Evolutionary conservation across 2,888 invertebrate species (phyloP), one percentile per base, ranked within the genome.

Genomic region (Spisula subtruncata): DNA sequence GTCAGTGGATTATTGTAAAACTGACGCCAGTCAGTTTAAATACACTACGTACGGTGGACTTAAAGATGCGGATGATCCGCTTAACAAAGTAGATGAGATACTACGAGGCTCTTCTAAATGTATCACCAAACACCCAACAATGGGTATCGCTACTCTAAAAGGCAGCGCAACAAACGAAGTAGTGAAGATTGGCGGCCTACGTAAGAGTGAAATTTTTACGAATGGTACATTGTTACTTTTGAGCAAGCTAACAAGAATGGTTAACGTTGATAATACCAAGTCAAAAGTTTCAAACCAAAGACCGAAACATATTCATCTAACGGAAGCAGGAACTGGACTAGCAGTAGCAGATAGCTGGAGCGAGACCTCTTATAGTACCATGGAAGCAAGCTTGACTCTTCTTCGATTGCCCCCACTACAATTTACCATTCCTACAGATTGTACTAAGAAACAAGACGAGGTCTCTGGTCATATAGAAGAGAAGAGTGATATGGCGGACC

Each of bases 61-160:
- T 25, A 66, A 66, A 66, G 60, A 66, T 66, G 60, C 60, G 25
- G 60, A 66, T 66, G 60, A 66, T 66, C 60, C 25, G 25, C 60
- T 66, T 66, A 66, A 66, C 25, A 25, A 66, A 5, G 25, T 66
- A 66, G 60, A 66, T 25, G 25, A 10, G 0, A 66, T 66, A 6
- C n/a, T 66, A 25, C 60, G 6, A 66, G n/a, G 25, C 10, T 6
- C 60, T 66, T 66, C 60, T 66, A 66, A 25, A 25, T n/a, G 12
- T 66, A 66, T 25, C 25, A 66, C 60, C 25, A 10, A 66, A 66
- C 25, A 66, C n/a, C 8, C 25, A 25, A 25, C 60, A 66, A 10
- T 0, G 0, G 25, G 25, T 25, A 66, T 25, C 25, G 25, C 10
- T 25, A 0, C 25, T 25, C 25, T 25, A 25, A 66, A 6, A 25